A percentile compares a stretch with the other conserved stretches of the same genome.
Conservation (phyloP, 2,113 vertebrate genomes). For the Egretta garzetta region DNA sequence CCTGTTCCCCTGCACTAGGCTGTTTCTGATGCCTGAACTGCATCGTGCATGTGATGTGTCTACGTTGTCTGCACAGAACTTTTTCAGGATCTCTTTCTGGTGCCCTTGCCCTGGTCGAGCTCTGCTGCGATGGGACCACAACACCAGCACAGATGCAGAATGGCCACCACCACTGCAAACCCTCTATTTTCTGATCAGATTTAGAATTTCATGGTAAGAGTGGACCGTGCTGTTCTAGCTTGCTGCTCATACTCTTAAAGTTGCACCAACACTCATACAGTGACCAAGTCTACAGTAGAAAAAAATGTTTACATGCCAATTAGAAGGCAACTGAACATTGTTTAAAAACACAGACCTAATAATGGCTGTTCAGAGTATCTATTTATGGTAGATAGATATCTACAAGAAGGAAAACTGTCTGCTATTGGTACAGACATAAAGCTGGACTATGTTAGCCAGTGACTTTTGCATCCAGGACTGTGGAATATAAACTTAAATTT, state of each 20-base stretch:
- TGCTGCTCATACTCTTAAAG: background rate
- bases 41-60: accelerated
- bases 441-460: background rate
- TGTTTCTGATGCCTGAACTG: background rate
- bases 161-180: background rate
- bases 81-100: background rate
- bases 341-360: background rate
- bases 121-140: background rate
- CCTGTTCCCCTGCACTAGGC: background rate
- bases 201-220: background rate
- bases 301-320: background rate
- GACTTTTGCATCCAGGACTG: background rate
- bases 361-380: background rate
- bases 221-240: background rate
- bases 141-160: background rate
- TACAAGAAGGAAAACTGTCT: background rate
- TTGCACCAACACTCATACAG: background rate
- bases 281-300: background rate
- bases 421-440: background rate
- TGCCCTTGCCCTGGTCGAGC: background rate
- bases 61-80: background rate
- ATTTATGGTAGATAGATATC: background rate
- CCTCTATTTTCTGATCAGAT: background rate
- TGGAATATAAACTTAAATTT: background rate
- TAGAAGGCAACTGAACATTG: background rate